Base-by-base conservation (phyloP, 2,797 vertebrate species). In the Microctenopoma steveboyesi region DNA sequence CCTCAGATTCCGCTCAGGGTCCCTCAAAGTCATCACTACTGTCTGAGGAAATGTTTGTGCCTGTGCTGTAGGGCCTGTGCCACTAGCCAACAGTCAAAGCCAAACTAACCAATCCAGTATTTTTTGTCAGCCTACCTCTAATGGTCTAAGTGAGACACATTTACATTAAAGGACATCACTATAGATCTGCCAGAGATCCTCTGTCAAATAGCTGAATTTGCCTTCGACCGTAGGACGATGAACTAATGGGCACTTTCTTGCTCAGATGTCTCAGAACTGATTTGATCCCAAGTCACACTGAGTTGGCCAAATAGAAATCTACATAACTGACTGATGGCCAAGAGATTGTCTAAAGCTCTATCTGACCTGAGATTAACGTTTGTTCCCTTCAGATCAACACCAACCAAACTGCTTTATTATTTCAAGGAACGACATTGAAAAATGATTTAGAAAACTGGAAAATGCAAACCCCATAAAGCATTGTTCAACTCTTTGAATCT, bases 1-100 rank as follows among this genome's bases (percentile, higher is more conserved):
- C 39, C 91, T 97, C 72, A 90, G 96, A 53, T 97, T 98, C 86
- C 95, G 95, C 45, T 95, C 96, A 0, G 96, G 96, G 46, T 97
- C 96, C 1, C 95, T 98, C 52, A 98, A 98, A 87, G 96, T 98
- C 83, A 98, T 98, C 95, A 98, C 96, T 0, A 97, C 96, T 0
- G 96, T 97, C 25, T 98, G 92, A 96, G 50, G 50, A 60, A 30
- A n/a, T 0, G 16, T 0, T 22, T 2, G 22, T 22, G 22, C 22
- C 22, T 22, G 22, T 22, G 1, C 22, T 22, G 22, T 22, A 22
- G 2, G 22, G 22, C 22, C 22, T 22, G 22, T 22, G 22, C 22
- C 22, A 22, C 22, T 22, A 2, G 22, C 22, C 22, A 62, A 45
- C 13, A 12, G 55, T 66, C 30, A 51, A 18, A 39, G 48, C 37